phyloP scores from a whole-genome alignment of 2,797 vertebrate genomes.

The Psittacula echo region DNA sequence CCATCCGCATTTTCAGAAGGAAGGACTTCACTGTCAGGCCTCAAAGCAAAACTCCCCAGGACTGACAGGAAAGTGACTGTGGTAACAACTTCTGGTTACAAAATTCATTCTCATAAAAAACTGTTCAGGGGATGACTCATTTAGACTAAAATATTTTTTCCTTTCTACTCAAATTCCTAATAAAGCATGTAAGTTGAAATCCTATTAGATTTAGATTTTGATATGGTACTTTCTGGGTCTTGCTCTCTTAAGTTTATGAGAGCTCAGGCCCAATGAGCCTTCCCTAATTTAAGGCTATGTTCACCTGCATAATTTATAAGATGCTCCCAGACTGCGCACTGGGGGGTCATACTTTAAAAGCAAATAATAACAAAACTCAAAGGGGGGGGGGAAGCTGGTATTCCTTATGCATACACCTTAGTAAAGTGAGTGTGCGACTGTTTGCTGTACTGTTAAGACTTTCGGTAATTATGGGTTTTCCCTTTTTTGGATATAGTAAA shows the following conservation, averaged over 20 bases:
- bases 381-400: fast-evolving
- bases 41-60: not conserved
- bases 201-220: not conserved
- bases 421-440: not conserved
- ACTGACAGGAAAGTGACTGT: not conserved
- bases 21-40: not conserved
- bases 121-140: not conserved
- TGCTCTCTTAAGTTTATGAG: not conserved
- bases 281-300: not conserved
- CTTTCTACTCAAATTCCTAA: not conserved
- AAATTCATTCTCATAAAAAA: not conserved
- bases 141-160: not conserved
- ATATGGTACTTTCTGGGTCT: not conserved
- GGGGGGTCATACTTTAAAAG: not conserved
- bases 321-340: not conserved
- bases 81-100: not conserved
- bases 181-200: not conserved
- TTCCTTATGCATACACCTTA: not conserved
- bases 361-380: not conserved
- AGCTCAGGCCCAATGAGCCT: not conserved
- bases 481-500: not conserved
- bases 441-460: not conserved
- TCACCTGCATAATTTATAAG: not conserved
- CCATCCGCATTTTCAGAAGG: not conserved
- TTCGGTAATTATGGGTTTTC: not conserved